These are phyloP conservation scores for Danionella cerebrum DNA, from an alignment of 2,113 vertebrate genomes.

Conservation along the genomic window DNA sequence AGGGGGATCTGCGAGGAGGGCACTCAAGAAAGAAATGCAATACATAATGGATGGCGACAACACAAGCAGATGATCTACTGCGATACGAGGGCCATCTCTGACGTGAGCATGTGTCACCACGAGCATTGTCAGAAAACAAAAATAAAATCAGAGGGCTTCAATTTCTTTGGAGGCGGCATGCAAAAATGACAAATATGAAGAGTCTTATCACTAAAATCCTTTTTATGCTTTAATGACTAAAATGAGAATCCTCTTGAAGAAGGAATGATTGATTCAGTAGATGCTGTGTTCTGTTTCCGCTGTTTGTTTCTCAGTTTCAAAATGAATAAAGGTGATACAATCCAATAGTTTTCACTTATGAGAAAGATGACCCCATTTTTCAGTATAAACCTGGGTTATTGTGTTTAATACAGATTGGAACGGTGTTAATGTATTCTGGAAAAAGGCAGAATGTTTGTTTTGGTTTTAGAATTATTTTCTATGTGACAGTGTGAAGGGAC, in stretches of 20 bases:
- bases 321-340: constrained; percentile 34
- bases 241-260: not conserved
- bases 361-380: constrained; percentile 17
- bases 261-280: constrained; percentile 29
- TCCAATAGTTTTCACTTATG: constrained; percentile 16
- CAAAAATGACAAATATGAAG: not conserved
- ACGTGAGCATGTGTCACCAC: not conserved
- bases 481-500: not conserved
- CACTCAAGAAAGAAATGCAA: not conserved
- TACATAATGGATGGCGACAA: constrained; percentile 19
- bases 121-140: not conserved
- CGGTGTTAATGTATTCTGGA: not conserved
- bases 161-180: not conserved
- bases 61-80: not conserved
- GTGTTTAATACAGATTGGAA: constrained; percentile 7
- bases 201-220: no score
- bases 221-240: constrained; percentile 22
- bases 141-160: not conserved
- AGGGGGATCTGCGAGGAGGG: not conserved
- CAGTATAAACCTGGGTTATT: not conserved
- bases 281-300: not conserved
- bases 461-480: not conserved
- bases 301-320: constrained; percentile 42
- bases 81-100: constrained; percentile 4
- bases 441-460: not conserved